Percentiles rank a stretch among this genome's conserved stretches.
phyloP scores from a whole-genome alignment of 1,140 invertebrate genomes.

The Lordiphosa mommai region DNA sequence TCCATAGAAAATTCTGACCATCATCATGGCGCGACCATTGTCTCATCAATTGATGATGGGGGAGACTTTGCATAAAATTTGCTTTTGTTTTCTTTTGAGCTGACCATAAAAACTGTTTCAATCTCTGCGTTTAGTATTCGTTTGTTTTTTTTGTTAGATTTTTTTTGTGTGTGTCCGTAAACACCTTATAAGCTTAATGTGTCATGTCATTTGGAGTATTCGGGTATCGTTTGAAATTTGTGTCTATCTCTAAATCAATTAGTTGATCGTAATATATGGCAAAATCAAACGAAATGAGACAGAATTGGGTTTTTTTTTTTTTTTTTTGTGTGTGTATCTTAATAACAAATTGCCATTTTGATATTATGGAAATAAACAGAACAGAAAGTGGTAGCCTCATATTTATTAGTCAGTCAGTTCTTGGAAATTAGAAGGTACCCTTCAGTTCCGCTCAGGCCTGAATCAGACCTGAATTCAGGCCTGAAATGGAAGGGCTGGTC shows the following conservation, averaged over 20 bases:
- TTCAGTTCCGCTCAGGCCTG: no score
- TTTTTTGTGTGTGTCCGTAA: conserved; percentile 29
- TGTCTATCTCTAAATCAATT: conserved; percentile 56
- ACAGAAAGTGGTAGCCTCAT: neutral
- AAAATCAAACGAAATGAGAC: conserved; percentile 20
- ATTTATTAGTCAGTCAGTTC: neutral
- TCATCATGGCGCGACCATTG: no score
- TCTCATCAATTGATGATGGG: no score
- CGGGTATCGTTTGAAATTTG: conserved; percentile 38
- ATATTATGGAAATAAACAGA: neutral
- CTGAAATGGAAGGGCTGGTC: no score
- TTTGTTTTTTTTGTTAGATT: neutral
- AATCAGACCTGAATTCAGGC: no score
- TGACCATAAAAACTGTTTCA: conserved; percentile 10
- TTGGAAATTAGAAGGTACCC: no score
- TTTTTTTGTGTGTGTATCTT: conserved; percentile 13
- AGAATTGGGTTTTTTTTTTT: neutral
- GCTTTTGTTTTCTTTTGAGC: conserved; percentile 1
- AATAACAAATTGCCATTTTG: neutral
- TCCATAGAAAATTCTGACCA: conserved; percentile 7
- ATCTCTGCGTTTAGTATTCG: conserved; percentile 1
- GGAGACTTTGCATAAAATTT: conserved; percentile 7
- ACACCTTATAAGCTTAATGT: conserved; percentile 76
- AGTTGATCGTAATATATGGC: conserved; percentile 20
- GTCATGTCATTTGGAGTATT: conserved; percentile 36